Percentiles rank a stretch among this genome's conserved stretches.
Evolutionary conservation across 2,113 vertebrate genomes (phyloP).

Genomic region (Esox niger): DNA sequence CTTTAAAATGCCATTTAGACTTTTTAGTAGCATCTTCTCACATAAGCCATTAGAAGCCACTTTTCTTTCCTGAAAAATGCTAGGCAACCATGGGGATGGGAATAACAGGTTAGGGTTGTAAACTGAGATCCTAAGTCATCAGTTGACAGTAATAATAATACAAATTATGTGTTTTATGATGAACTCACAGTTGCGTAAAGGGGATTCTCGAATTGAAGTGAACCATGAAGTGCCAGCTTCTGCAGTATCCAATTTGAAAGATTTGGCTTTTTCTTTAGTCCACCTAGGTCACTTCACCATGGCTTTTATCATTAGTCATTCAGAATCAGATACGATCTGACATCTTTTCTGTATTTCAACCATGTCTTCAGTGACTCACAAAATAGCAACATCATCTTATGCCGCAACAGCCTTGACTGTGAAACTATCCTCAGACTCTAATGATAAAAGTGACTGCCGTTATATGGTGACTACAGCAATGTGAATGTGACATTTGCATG

Average conservation of each 20-base stretch:
- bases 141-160: slow-evolving; percentile 44
- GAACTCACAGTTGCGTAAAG: slow-evolving; percentile 41
- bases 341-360: slow-evolving; percentile 8
- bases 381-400: background rate
- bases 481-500: too few species aligned
- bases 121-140: slow-evolving; percentile 41
- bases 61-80: too few species aligned
- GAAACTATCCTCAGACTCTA: too few species aligned
- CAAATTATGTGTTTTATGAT: slow-evolving; percentile 42
- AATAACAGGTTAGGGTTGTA: too few species aligned
- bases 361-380: slow-evolving; percentile 33
- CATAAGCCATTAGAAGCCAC: too few species aligned
- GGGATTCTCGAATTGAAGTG: slow-evolving; percentile 57
- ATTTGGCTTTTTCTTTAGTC: slow-evolving; percentile 54
- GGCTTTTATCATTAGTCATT: slow-evolving; percentile 54
- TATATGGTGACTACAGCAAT: too few species aligned
- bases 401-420: too few species aligned
- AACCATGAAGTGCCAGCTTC: too few species aligned
- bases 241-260: slow-evolving; percentile 58
- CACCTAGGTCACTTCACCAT: slow-evolving; percentile 43
- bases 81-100: too few species aligned
- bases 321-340: slow-evolving; percentile 19
- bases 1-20: too few species aligned
- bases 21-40: too few species aligned
- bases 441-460: too few species aligned